phyloP scores from a whole-genome alignment of 2,113 vertebrate genomes.

The Coreoperca whiteheadi region DNA sequence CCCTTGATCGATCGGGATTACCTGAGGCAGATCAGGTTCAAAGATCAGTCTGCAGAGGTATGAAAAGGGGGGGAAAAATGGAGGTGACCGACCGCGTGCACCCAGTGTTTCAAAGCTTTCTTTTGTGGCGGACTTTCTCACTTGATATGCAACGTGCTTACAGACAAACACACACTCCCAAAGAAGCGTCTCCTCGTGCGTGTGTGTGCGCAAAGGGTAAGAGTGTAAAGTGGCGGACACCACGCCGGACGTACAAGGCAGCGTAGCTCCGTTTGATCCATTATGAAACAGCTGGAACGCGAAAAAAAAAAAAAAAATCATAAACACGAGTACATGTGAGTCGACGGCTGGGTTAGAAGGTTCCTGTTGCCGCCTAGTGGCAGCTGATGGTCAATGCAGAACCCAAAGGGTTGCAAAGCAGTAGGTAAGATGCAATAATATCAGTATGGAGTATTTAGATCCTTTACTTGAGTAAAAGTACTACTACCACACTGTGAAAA shows the following conservation, averaged over 20 bases:
- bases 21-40: conserved; percentile 56
- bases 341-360: too few species aligned
- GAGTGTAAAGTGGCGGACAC: background rate
- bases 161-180: background rate
- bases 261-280: background rate
- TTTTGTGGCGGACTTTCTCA: conserved; percentile 41
- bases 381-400: background rate
- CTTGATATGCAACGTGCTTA: conserved; percentile 32
- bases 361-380: conserved; percentile 16
- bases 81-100: conserved; percentile 61
- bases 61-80: conserved; percentile 6
- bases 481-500: too few species aligned
- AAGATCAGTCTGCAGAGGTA: conserved; percentile 59
- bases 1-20: background rate
- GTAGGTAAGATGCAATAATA: too few species aligned
- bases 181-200: background rate
- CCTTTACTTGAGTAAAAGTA: too few species aligned
- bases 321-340: conserved; percentile 21
- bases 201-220: background rate
- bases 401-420: too few species aligned
- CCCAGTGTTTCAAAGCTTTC: conserved; percentile 31
- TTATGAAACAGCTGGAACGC: conserved; percentile 52
- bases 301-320: background rate
- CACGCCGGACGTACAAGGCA: background rate
- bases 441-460: too few species aligned